Percentiles rank a stretch among this genome's conserved stretches.
Conservation (phyloP, 2,797 vertebrate genomes). For the Pyrocephalus nanus region DNA sequence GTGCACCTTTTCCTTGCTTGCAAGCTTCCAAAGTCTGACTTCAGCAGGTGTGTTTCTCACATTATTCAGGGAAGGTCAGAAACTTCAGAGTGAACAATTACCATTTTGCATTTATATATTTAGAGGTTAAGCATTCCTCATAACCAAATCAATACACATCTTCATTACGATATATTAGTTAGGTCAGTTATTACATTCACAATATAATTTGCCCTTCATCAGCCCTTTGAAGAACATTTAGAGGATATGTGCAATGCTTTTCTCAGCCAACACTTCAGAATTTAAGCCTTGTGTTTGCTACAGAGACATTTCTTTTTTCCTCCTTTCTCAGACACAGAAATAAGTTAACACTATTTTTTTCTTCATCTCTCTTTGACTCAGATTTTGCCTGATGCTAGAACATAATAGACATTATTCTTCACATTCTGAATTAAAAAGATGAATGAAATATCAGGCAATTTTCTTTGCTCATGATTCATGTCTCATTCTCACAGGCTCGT, state of each 20-base stretch:
- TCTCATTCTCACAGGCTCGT: not conserved
- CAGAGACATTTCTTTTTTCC: not conserved
- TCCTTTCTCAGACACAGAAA: not conserved
- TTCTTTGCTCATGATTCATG: not conserved
- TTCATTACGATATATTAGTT: slow-evolving; percentile 29
- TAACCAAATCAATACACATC: slow-evolving; percentile 37
- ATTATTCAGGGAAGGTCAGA: not conserved
- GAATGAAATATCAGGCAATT: not conserved
- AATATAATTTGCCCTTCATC: slow-evolving; percentile 17
- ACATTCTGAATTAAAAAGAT: not conserved
- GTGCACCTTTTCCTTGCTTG: not conserved
- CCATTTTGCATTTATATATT: not conserved
- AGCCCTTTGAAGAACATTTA: slow-evolving; percentile 14
- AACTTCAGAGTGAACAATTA: not conserved
- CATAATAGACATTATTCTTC: not conserved
- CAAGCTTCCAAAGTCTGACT: not conserved
- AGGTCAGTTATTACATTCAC: not conserved
- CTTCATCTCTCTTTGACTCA: not conserved
- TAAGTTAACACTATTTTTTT: not conserved
- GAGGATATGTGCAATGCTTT: not conserved
- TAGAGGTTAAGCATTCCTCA: not conserved
- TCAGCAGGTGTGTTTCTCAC: not conserved
- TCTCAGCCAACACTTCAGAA: not conserved
- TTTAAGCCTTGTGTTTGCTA: not conserved
- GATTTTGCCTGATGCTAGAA: not conserved